Evolutionary conservation across 1,140 invertebrate species (phyloP).

Genomic region (Nilaparvata lugens): DNA sequence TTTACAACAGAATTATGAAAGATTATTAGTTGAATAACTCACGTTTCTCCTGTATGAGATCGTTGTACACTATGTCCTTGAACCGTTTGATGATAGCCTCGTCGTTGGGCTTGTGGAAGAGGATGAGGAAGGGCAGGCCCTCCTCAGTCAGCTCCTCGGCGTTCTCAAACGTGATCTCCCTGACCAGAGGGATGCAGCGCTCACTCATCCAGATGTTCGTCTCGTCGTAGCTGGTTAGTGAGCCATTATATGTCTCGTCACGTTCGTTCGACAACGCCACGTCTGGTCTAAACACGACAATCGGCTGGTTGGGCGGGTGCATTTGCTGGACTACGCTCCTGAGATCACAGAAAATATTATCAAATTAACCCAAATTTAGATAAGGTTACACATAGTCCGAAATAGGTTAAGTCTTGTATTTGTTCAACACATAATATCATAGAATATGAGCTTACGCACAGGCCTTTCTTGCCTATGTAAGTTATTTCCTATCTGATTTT

Average conservation of each 20-base stretch:
- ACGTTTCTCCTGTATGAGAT: constrained; percentile 87
- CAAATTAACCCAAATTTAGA: too few species aligned
- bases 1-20: too few species aligned
- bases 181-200: constrained; percentile 77
- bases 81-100: constrained; percentile 85
- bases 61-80: constrained; percentile 67
- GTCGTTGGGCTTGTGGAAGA: constrained; percentile 79
- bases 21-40: too few species aligned
- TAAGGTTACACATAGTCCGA: too few species aligned
- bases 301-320: constrained; percentile 70
- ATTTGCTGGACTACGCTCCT: constrained; percentile 55
- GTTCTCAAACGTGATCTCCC: constrained; percentile 98
- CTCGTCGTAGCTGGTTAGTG: constrained; percentile 63
- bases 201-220: constrained; percentile 64
- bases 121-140: constrained; percentile 95
- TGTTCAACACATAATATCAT: too few species aligned
- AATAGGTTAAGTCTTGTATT: too few species aligned
- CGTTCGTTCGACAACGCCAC: constrained; percentile 65
- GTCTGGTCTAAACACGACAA: constrained; percentile 72
- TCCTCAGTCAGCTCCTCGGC: constrained; percentile 98
- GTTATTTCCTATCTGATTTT: too few species aligned
- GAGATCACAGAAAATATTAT: constrained; percentile 20
- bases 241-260: constrained; percentile 71
- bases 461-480: too few species aligned
- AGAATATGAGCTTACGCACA: too few species aligned